These are phyloP conservation scores for Anthopleura xanthogrammica DNA, from an alignment of 92 coral and sea anemone species.

Conservation along the genomic window DNA sequence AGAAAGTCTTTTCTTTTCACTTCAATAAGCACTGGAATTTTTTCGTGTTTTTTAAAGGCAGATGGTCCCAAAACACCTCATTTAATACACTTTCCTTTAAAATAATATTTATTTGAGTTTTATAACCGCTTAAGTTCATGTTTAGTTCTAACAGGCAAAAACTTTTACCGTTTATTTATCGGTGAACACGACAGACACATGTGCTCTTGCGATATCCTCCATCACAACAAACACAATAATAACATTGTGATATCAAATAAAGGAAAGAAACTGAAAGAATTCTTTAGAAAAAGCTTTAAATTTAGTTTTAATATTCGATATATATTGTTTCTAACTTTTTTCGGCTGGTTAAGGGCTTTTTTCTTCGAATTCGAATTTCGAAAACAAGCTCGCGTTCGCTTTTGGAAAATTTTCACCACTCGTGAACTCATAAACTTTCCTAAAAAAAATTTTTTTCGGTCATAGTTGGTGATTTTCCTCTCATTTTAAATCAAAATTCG, in stretches of 20 bases:
- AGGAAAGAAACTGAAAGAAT: neutral
- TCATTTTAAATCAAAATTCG: neutral
- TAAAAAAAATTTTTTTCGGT: neutral
- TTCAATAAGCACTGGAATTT: constrained; percentile 10
- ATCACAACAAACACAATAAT: neutral
- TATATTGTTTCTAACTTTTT: neutral
- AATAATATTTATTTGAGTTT: neutral
- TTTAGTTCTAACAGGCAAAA: neutral
- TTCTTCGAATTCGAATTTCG: neutral
- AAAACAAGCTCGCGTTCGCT: neutral
- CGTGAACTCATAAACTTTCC: neutral
- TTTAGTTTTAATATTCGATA: neutral
- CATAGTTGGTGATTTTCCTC: neutral
- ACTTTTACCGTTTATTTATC: neutral
- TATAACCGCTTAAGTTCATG: neutral
- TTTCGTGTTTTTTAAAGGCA: neutral
- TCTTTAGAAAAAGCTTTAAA: neutral
- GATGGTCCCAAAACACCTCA: neutral
- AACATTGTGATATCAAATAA: neutral
- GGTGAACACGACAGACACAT: neutral
- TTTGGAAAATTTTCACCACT: neutral
- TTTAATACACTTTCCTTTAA: neutral
- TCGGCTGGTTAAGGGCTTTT: neutral
- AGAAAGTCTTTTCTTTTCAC: constrained; percentile 6
- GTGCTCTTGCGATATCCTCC: neutral